Evolutionary conservation across 30 jellyfish, hydroid and myxozoan genomes (phyloP).

Genomic region (Turritopsis rubra): DNA sequence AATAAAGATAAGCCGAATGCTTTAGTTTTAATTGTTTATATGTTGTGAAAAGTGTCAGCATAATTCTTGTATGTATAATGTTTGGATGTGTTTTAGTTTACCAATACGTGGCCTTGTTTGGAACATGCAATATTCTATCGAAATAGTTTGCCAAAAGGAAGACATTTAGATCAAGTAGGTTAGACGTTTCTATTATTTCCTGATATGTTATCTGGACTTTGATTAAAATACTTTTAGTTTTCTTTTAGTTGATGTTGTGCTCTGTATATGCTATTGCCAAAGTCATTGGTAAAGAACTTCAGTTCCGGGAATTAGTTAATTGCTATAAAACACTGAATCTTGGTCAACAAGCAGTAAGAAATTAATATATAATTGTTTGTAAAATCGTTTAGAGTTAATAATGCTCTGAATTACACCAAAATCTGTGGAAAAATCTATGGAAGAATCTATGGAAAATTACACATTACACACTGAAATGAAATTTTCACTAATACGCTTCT

Average conservation of each 20-base stretch:
- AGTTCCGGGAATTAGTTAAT: neutral
- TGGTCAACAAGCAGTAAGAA: conserved; percentile 8
- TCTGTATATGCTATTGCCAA: conserved; percentile 11
- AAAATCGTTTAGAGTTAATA: too few relatives aligned
- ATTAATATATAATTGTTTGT: too few relatives aligned
- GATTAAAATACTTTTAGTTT: neutral
- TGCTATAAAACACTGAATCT: neutral
- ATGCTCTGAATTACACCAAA: too few relatives aligned
- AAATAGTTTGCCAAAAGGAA: neutral
- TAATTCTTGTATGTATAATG: too few relatives aligned
- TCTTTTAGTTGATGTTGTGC: conserved; percentile 9
- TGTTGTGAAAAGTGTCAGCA: too few relatives aligned
- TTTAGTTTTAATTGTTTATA: too few relatives aligned
- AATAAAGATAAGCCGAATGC: too few relatives aligned
- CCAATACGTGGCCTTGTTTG: conserved; percentile 10
- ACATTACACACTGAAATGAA: too few relatives aligned
- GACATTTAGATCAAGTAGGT: neutral
- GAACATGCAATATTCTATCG: neutral
- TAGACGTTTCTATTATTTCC: neutral
- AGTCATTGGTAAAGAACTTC: conserved; percentile 1
- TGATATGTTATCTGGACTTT: too few relatives aligned
- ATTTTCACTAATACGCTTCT: too few relatives aligned
- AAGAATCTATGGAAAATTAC: too few relatives aligned
- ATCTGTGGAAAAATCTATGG: too few relatives aligned
- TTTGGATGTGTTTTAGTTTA: conserved; percentile 1